Conservation (phyloP, 2,797 vertebrate species). For the Tragelaphus oryx region DNA sequence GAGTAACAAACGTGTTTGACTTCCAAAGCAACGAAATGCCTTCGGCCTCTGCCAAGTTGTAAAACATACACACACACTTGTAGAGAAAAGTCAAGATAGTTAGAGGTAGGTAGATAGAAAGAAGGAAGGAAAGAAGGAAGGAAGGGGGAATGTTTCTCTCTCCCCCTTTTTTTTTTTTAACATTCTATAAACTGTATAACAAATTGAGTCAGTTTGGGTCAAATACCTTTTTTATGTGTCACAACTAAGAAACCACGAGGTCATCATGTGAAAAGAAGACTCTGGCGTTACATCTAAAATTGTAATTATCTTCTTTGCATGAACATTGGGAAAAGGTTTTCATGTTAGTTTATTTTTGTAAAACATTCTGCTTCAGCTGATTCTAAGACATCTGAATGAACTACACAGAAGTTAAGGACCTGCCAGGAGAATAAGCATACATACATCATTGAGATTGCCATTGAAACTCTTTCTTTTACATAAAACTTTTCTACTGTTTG, state of each 20-base stretch:
- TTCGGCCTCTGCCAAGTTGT: slow-evolving; percentile 23
- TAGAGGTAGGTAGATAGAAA: background rate
- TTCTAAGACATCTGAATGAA: background rate
- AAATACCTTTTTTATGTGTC: slow-evolving; percentile 45
- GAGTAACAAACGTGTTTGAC: slow-evolving; percentile 61
- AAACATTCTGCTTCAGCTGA: background rate
- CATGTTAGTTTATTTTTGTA: slow-evolving; percentile 36
- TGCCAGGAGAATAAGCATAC: background rate
- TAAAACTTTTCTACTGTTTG: background rate
- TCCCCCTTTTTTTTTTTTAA: background rate
- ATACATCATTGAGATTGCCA: background rate
- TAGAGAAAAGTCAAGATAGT: background rate
- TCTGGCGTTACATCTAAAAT: slow-evolving; percentile 23
- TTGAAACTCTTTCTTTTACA: background rate
- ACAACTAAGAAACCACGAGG: slow-evolving; percentile 53
- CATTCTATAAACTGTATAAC: slow-evolving; percentile 44
- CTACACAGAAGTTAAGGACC: background rate
- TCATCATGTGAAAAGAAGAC: slow-evolving; percentile 44
- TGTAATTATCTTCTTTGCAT: slow-evolving; percentile 46
- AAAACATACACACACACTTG: background rate
- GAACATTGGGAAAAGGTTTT: slow-evolving; percentile 47
- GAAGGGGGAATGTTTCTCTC: background rate
- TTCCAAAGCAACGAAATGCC: slow-evolving; percentile 62
- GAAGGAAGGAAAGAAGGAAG: background rate
- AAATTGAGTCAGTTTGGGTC: slow-evolving; percentile 50